Evolutionary conservation across 2,888 invertebrate genomes (phyloP), one percentile per base, ranked within the genome.

Genomic region (Erynnis tages): DNA sequence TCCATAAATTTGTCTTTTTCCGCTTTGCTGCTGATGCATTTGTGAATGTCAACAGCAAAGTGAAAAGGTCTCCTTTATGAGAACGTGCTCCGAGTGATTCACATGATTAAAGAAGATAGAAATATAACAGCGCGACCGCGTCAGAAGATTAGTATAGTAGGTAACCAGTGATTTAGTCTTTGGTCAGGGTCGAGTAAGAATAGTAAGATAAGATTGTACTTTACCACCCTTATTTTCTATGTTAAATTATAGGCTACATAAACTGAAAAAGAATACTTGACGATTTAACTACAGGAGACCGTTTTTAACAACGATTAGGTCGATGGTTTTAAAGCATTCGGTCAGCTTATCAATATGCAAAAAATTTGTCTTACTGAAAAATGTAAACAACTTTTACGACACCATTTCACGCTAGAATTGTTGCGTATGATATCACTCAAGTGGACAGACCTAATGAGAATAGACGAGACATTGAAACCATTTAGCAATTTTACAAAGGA

Each of bases 61-160:
- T 82, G 90, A 90, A 90, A 90, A 89, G 89, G 90, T 87, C 89
- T 87, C 83, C 89, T 89, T 89, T 90, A 89, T 89, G 82, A 82
- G 89, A 85, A 83, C 86, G 67, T 72, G 55, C 87, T 65, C 66
- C 82, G 69, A 21, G 32, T 10, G 40, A 54, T n/a, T 29, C 27
- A 7, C 13, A 0, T 3, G 30, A 30, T 13, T 30, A 5, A 30
- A 30, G 30, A 30, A 8, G 2, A 25, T n/a, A 8, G 25, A 2
- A 25, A 6, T 4, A 25, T 25, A 25, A 4, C 8, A n/a, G n/a
- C n/a, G n/a, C n/a, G n/a, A n/a, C n/a, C n/a, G n/a, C n/a, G n/a
- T n/a, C n/a, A n/a, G n/a, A n/a, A n/a, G n/a, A n/a, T n/a, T n/a
- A n/a, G n/a, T n/a, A n/a, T n/a, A n/a, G n/a, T n/a, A n/a, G n/a